Base-by-base conservation (phyloP, 2,797 vertebrate species). In the Tarsius wallacei region DNA sequence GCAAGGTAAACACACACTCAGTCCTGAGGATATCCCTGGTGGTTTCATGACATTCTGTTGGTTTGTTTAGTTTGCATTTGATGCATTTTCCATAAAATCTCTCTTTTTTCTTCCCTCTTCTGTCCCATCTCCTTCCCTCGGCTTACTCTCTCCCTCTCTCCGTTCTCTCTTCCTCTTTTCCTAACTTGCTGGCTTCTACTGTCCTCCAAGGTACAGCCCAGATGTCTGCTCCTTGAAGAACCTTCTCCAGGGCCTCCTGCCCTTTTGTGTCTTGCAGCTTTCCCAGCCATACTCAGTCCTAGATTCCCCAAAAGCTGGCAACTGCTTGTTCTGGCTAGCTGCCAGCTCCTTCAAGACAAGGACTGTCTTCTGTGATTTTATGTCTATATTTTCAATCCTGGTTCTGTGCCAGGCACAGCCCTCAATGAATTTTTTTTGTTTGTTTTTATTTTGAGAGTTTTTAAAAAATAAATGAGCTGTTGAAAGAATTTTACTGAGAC, bases 181-280 rank as follows among this genome's bases (percentile, higher is more conserved):
- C 7, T n/a, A 7, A 10, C 15, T 61, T 19, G 0, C 28, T 55
- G 33, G 49, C 17, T 86, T 61, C 53, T 10, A 31, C n/a, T 17
- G 1, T 2, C 10, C 13, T 49, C 24, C 6, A 0, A 51, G 42
- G 24, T 55, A 1, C 53, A n/a, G 1, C n/a, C 33, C 24, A 70
- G 31, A 28, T 12, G 6, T 86, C 55, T 78, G 14, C 42, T 36
- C 36, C 21, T 33, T 14, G 12, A 8, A 22, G 31, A 63, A 16
- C 36, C n/a, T 26, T 51, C 55, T 15, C 31, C 80, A 42, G 47
- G 17, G 9, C 19, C 12, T 13, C 0, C 21, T 33, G 28, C 36
- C 71, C 21, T 8, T 28, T 22, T 14, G 2, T 24, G 7, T 12
- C 51, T 14, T 13, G 14, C 57, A 36, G 15, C 21, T 19, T 3